These are phyloP conservation scores for Latrodectus elegans DNA, from an alignment of 2,888 invertebrate species.

Conservation along the genomic window DNA sequence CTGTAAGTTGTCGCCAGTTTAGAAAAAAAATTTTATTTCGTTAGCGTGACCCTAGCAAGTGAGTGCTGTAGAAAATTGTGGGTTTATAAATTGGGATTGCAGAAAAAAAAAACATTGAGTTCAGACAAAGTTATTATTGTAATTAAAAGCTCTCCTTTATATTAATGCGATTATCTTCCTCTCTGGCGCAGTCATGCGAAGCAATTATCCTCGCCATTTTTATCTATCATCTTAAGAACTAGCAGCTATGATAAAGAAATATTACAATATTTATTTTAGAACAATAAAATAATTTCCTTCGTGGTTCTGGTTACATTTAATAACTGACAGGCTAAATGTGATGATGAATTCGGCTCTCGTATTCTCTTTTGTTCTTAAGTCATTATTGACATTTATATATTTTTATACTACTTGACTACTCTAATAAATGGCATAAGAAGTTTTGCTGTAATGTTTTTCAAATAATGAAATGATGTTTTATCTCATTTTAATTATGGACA, in stretches of 20 bases:
- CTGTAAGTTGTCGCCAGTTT: neutral
- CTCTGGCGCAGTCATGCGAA: neutral
- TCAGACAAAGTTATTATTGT: constrained; percentile 22
- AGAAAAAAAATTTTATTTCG: neutral
- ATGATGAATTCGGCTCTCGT: too few relatives aligned
- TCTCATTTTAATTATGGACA: too few relatives aligned
- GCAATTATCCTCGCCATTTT: neutral
- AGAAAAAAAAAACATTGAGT: constrained; percentile 28
- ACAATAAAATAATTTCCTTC: too few relatives aligned
- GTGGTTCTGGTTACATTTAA: too few relatives aligned
- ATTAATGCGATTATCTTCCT: constrained; percentile 1
- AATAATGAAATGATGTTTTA: too few relatives aligned
- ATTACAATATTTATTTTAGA: neutral
- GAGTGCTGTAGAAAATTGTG: constrained; percentile 9
- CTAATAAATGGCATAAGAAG: too few relatives aligned
- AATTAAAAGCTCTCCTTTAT: constrained; percentile 15
- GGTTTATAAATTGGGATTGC: constrained; percentile 19
- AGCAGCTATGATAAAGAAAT: neutral
- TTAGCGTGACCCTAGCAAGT: constrained; percentile 23
- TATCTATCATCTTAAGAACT: neutral
- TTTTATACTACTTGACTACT: too few relatives aligned
- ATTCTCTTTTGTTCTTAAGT: too few relatives aligned
- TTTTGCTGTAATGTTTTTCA: too few relatives aligned
- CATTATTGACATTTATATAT: too few relatives aligned
- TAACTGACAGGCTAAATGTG: too few relatives aligned